A percentile compares a stretch with the other conserved stretches of the same genome.
Conservation (phyloP, 2,113 vertebrate genomes). For the Bubo scandiacus region DNA sequence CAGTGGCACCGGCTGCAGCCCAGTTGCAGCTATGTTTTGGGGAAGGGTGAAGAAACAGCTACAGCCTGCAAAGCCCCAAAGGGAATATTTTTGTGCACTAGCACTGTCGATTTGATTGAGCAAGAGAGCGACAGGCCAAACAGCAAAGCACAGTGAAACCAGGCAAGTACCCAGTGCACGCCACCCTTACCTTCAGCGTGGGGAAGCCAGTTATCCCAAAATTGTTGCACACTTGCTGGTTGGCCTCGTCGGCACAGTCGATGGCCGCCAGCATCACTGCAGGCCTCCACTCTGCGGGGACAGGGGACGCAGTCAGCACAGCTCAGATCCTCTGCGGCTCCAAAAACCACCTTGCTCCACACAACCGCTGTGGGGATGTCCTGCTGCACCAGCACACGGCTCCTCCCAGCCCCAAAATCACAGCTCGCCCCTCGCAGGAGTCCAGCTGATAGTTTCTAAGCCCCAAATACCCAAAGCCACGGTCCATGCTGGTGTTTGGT, state of each 20-base stretch:
- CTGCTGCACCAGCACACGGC: rapidly evolving
- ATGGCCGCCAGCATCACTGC: conserved; percentile 63
- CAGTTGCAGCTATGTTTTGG: background rate
- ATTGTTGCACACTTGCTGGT: conserved; percentile 55
- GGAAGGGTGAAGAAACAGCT: background rate
- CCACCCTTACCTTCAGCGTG: conserved; percentile 62
- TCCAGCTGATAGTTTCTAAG: rapidly evolving
- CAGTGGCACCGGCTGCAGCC: background rate
- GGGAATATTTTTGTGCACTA: background rate
- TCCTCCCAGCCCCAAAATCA: background rate
- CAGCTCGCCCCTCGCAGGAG: rapidly evolving
- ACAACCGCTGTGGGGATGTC: background rate
- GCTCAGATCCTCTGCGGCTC: rapidly evolving
- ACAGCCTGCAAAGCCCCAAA: background rate
- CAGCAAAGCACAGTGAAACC: background rate
- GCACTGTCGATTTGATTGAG: background rate
- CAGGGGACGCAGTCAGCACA: background rate
- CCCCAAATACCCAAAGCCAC: rapidly evolving
- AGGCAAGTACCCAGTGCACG: rapidly evolving
- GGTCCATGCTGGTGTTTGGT: rapidly evolving
- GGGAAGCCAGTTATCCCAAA: conserved; percentile 73
- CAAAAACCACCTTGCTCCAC: rapidly evolving
- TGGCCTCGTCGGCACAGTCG: conserved; percentile 69
- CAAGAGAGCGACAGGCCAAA: background rate
- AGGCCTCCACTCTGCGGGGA: conserved; percentile 69